phyloP scores from a whole-genome alignment of 2,797 vertebrate species.

The Pseudopleuronectes americanus region DNA sequence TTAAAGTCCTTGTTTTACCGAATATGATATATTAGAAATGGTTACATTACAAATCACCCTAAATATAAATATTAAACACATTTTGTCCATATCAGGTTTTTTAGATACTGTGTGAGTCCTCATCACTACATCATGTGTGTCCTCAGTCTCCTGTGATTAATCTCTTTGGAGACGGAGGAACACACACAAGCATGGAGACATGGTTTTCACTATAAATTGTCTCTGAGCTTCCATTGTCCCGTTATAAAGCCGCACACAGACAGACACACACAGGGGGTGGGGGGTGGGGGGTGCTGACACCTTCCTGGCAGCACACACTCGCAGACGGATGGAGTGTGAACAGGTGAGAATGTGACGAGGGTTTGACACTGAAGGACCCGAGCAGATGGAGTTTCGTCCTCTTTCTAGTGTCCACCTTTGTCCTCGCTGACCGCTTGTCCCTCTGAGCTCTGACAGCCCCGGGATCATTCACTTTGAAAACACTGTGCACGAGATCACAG shows the following conservation, averaged over 20 bases:
- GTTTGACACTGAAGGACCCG: constrained; percentile 40
- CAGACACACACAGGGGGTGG: constrained; percentile 10
- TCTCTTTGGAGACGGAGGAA: constrained; percentile 42
- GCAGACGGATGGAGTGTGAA: constrained; percentile 66
- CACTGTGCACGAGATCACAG: too few species aligned
- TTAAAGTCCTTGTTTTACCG: neutral
- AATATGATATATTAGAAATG: neutral
- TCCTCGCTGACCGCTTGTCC: constrained; percentile 13
- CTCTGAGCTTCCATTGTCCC: constrained; percentile 54
- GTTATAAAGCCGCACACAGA: constrained; percentile 30
- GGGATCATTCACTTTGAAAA: neutral
- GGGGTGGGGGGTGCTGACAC: constrained; percentile 51
- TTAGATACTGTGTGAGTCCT: constrained; percentile 3
- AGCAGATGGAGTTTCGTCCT: constrained; percentile 62
- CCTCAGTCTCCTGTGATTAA: constrained; percentile 31
- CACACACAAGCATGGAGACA: constrained; percentile 7
- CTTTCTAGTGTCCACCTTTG: constrained; percentile 40
- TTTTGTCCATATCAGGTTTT: neutral
- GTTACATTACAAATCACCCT: neutral
- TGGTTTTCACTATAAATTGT: constrained; percentile 55
- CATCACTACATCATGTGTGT: constrained; percentile 12
- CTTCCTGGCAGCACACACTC: constrained; percentile 40
- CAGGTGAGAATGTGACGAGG: constrained; percentile 78
- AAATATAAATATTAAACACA: neutral
- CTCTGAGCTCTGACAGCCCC: neutral